Evolutionary conservation across 2,113 vertebrate genomes (phyloP).

Genomic region (Lepus timidus): DNA sequence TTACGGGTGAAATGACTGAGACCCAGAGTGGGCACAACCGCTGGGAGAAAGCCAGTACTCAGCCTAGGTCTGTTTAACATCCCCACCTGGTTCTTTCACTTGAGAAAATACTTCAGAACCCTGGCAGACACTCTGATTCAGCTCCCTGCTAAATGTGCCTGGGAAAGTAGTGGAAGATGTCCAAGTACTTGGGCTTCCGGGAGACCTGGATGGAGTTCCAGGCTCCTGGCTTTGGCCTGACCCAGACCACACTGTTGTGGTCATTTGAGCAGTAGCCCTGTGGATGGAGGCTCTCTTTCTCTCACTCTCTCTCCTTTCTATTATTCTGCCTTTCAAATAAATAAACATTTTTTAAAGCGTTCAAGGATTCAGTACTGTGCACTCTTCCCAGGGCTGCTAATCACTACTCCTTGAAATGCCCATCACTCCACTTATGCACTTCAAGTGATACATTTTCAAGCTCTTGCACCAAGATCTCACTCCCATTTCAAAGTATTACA

Average conservation of each 20-base stretch:
- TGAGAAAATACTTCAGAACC: background rate
- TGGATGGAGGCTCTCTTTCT: too few relatives aligned
- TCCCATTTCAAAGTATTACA: background rate
- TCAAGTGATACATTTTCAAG: background rate
- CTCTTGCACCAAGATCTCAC: slow-evolving; percentile 13
- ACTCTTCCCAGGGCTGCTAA: background rate
- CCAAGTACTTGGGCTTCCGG: too few relatives aligned
- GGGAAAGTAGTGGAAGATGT: too few relatives aligned
- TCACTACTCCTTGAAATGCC: background rate
- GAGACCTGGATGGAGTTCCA: too few relatives aligned
- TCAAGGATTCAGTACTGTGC: background rate
- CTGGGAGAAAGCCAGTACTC: background rate
- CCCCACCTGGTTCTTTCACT: background rate
- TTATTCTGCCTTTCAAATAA: too few relatives aligned
- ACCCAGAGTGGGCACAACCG: background rate
- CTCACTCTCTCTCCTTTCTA: too few relatives aligned
- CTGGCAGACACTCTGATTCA: background rate
- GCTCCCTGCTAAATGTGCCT: too few relatives aligned
- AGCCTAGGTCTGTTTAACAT: background rate
- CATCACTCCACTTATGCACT: background rate
- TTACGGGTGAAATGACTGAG: background rate
- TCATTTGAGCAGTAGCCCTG: too few relatives aligned
- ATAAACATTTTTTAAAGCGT: background rate
- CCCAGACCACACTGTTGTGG: too few relatives aligned
- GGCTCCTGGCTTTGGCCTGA: too few relatives aligned